phyloP scores from a whole-genome alignment of 2,888 invertebrate species.

The Drosophila borborema region DNA sequence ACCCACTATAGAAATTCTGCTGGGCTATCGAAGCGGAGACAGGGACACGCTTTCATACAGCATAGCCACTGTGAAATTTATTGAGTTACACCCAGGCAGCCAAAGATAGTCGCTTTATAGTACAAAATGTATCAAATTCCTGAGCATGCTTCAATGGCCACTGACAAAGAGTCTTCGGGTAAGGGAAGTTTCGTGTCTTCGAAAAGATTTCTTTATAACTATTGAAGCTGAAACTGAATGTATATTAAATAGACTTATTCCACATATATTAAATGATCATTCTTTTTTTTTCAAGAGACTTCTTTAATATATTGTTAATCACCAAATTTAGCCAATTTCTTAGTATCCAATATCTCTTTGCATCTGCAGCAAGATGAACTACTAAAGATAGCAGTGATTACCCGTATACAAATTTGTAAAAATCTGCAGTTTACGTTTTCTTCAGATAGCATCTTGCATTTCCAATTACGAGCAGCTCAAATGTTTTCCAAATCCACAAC shows the following conservation, averaged over 20 bases:
- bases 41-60: constrained; percentile 13
- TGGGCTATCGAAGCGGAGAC: neutral
- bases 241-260: neutral
- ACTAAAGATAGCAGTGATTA: constrained; percentile 21
- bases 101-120: constrained; percentile 3
- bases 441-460: constrained; percentile 28
- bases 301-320: neutral
- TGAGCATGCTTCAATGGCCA: constrained; percentile 27
- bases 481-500: constrained; percentile 1
- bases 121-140: constrained; percentile 18
- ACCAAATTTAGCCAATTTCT: neutral
- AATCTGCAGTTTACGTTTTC: constrained; percentile 34
- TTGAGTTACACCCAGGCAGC: constrained; percentile 13
- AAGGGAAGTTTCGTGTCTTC: neutral
- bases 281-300: neutral
- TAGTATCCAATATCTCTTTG: neutral
- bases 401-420: constrained; percentile 36
- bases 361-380: constrained; percentile 8
- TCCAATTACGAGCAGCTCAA: constrained; percentile 26
- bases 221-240: neutral
- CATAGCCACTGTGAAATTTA: constrained; percentile 24
- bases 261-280: neutral
- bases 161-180: constrained; percentile 17
- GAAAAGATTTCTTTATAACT: neutral
- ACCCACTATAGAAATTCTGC: constrained; percentile 3